phyloP scores from a whole-genome alignment of 2,113 vertebrate genomes.

The Micronisus gabar region DNA sequence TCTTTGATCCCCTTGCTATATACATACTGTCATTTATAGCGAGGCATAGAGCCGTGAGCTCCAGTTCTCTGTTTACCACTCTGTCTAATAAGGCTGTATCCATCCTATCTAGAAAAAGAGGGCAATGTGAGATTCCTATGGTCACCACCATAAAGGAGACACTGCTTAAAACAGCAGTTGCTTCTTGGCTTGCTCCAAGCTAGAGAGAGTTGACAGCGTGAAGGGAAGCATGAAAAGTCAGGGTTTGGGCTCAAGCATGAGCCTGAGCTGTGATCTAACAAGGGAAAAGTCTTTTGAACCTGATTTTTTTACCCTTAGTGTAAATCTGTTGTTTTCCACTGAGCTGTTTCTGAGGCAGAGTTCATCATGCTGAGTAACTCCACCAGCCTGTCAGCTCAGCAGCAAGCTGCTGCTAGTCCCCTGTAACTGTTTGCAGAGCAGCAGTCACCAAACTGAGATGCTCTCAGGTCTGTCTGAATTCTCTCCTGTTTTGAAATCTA shows the following conservation, averaged over 20 bases:
- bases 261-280: background rate
- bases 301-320: background rate
- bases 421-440: background rate
- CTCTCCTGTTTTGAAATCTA: background rate
- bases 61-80: background rate
- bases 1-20: background rate
- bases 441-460: background rate
- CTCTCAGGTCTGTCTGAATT: background rate
- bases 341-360: background rate
- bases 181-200: background rate
- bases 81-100: background rate
- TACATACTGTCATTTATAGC: background rate
- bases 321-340: background rate
- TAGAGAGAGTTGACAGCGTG: background rate
- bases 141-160: background rate
- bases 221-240: background rate
- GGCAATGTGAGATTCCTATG: background rate
- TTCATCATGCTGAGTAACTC: background rate
- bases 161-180: background rate
- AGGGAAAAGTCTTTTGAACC: background rate
- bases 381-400: background rate
- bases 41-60: accelerated
- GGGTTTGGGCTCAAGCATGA: background rate
- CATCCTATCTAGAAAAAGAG: background rate
- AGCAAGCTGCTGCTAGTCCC: background rate